These are phyloP conservation scores for Pocillopora grandis DNA, from an alignment of 92 coral and sea anemone genomes.

Conservation along the genomic window DNA sequence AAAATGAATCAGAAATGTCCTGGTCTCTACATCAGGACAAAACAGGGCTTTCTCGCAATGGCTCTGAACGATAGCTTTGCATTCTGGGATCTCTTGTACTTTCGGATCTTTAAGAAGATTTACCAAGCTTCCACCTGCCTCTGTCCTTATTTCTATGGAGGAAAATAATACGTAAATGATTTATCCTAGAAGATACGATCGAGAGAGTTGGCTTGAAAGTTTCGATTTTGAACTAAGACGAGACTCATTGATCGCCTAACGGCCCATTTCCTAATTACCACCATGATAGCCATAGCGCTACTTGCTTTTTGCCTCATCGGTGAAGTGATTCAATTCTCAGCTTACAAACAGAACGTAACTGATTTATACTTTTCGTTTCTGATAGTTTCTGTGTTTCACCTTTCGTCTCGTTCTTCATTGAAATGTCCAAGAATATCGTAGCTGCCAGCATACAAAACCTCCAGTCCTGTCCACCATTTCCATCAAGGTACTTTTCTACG, in stretches of 20 bases:
- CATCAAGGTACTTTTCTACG: slow-evolving; percentile 3
- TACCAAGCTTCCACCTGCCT: slow-evolving; percentile 9
- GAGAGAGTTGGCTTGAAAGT: no score
- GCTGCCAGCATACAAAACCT: slow-evolving; percentile 23
- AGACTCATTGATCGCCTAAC: no score
- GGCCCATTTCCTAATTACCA: no score
- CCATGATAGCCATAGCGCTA: no score
- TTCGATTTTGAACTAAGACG: no score
- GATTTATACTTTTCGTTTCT: no score
- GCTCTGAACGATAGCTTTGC: background rate
- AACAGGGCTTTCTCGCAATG: background rate
- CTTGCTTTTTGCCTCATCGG: no score
- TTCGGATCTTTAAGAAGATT: background rate
- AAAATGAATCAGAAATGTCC: background rate
- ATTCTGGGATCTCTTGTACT: background rate
- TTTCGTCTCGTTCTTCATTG: slow-evolving; percentile 1
- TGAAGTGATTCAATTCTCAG: no score
- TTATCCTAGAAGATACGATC: no score
- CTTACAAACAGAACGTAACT: no score
- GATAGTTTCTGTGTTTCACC: background rate
- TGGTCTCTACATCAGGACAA: background rate
- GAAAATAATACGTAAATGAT: background rate
- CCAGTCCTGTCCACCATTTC: slow-evolving; percentile 25
- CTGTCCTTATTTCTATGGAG: background rate
- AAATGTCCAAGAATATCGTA: background rate